A percentile compares a stretch with the other conserved stretches of the same genome.
phyloP scores from a whole-genome alignment of 2,888 invertebrate genomes.

The Oxyscelio sp. region DNA sequence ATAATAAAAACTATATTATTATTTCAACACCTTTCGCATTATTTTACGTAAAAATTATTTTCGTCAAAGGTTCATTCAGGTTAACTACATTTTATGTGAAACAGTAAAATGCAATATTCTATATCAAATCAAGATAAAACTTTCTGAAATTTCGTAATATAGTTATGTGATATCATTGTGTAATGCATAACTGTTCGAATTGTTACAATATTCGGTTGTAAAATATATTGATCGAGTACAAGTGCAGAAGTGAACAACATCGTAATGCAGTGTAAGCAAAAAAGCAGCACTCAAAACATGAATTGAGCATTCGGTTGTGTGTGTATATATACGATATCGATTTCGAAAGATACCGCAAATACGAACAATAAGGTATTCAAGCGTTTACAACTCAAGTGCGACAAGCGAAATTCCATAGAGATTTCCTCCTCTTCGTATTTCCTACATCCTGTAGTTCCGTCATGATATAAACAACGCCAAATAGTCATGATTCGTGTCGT shows the following conservation, averaged over 20 bases:
- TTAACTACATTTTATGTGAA: neutral
- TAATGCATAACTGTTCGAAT: slow-evolving; percentile 5
- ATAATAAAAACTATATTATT: too few relatives aligned
- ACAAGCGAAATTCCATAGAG: slow-evolving; percentile 60
- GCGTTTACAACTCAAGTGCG: slow-evolving; percentile 73
- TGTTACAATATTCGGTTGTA: slow-evolving; percentile 23
- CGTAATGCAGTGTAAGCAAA: slow-evolving; percentile 45
- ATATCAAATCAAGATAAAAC: too few relatives aligned
- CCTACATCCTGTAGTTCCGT: slow-evolving; percentile 74
- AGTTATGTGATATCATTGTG: slow-evolving; percentile 23
- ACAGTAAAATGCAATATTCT: neutral
- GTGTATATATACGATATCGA: slow-evolving; percentile 52
- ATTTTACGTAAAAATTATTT: too few relatives aligned
- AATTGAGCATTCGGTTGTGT: slow-evolving; percentile 50
- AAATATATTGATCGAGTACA: slow-evolving; percentile 28
- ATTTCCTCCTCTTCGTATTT: slow-evolving; percentile 75
- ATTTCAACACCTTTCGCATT: too few relatives aligned
- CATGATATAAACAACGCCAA: slow-evolving; percentile 78
- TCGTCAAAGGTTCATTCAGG: neutral
- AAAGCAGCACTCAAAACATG: slow-evolving; percentile 35
- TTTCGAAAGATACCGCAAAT: slow-evolving; percentile 62
- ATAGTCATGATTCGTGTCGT: slow-evolving; percentile 79
- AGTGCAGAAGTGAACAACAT: slow-evolving; percentile 26
- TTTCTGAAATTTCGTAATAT: neutral
- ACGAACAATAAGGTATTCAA: slow-evolving; percentile 71